Conservation (phyloP, 2,113 vertebrate genomes). For the Electrona antarctica region DNA sequence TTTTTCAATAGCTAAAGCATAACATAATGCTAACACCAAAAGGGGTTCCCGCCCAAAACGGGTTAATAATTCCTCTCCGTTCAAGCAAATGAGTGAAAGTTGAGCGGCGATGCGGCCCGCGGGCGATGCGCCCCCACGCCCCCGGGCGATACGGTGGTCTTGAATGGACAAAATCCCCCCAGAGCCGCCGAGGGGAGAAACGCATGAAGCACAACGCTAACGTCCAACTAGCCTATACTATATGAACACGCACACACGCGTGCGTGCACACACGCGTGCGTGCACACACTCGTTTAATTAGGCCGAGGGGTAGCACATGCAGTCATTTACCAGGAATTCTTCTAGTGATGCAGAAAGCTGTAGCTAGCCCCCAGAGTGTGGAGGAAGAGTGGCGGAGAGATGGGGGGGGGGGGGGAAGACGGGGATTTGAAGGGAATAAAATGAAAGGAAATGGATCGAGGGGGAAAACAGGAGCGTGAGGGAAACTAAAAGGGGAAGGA, state of each 20-base stretch:
- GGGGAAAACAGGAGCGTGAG: no score
- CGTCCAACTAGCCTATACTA: constrained; percentile 84
- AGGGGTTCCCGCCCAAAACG: no score
- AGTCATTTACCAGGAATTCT: constrained; percentile 99
- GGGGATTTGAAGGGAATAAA: constrained; percentile 44
- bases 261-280: no score
- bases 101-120: constrained; percentile 88
- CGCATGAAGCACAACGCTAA: constrained; percentile 97
- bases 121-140: constrained; percentile 87
- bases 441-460: no score
- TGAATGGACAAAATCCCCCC: constrained; percentile 87
- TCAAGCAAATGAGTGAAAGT: constrained; percentile 97
- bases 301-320: constrained; percentile 93
- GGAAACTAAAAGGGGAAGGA: no score
- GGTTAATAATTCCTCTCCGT: constrained; percentile 99
- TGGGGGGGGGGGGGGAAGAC: constrained; percentile 18
- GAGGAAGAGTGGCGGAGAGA: not conserved
- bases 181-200: constrained; percentile 83
- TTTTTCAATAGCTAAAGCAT: no score
- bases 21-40: no score
- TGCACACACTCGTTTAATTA: constrained; percentile 99
- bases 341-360: constrained; percentile 93
- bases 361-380: constrained; percentile 80
- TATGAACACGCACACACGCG: no score
- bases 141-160: constrained; percentile 86